phyloP scores from a whole-genome alignment of 2,113 vertebrate genomes.

The Stercorarius parasiticus region DNA sequence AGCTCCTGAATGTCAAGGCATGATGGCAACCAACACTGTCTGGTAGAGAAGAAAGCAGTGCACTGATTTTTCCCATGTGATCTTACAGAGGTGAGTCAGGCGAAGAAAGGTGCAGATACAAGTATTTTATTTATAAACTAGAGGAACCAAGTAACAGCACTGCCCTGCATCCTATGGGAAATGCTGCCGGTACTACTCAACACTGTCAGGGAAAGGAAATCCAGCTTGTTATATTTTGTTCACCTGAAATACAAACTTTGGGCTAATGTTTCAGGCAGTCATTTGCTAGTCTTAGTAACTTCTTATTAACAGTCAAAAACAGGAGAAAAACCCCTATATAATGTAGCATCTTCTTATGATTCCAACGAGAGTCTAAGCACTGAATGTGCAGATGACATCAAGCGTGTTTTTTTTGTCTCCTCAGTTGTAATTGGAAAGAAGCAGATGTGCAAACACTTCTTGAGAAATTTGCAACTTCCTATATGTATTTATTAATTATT shows the following conservation, averaged over 20 bases:
- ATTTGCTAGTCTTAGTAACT: background rate
- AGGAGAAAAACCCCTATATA: background rate
- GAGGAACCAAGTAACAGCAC: background rate
- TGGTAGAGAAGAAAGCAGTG: background rate
- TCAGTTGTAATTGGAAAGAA: background rate
- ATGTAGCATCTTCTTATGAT: background rate
- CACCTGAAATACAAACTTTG: background rate
- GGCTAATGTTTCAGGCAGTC: background rate
- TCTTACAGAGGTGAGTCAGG: background rate
- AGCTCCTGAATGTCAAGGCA: background rate
- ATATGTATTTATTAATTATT: background rate
- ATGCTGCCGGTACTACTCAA: background rate
- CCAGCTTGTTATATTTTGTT: background rate
- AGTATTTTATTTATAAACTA: background rate
- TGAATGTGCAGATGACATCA: rapidly evolving
- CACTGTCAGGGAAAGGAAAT: background rate
- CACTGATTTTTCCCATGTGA: background rate
- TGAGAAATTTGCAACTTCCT: background rate
- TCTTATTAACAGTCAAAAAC: background rate
- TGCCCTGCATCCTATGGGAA: background rate
- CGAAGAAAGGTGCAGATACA: background rate
- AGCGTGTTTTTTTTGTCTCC: background rate
- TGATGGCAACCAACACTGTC: background rate
- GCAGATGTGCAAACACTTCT: background rate
- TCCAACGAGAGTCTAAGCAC: background rate